phyloP scores from a whole-genome alignment of 1,140 invertebrate species.

The Hyphantria cunea region DNA sequence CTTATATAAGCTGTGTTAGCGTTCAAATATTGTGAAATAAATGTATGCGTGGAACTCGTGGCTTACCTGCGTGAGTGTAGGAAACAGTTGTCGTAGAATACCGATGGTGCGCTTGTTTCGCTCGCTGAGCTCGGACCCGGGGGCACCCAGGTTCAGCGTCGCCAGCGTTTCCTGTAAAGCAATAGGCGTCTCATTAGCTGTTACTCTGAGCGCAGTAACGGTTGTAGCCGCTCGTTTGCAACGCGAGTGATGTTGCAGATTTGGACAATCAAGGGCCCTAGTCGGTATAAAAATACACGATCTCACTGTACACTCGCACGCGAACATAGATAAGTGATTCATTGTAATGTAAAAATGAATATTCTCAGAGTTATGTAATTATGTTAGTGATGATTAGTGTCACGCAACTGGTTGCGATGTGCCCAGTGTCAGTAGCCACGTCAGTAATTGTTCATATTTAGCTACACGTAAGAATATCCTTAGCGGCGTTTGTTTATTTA shows the following conservation, averaged over 20 bases:
- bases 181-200: not conserved
- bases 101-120: conserved; percentile 89
- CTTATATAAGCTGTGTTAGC: not conserved
- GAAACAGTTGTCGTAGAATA: conserved; percentile 87
- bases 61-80: conserved; percentile 87
- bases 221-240: too few species aligned
- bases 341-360: conserved; percentile 5
- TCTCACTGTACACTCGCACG: not conserved
- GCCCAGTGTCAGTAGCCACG: conserved; percentile 1
- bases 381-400: conserved; percentile 31
- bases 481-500: too few species aligned
- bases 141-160: conserved; percentile 76
- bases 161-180: conserved; percentile 74
- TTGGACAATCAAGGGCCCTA: conserved; percentile 4
- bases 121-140: conserved; percentile 81
- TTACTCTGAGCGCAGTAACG: too few species aligned
- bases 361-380: conserved; percentile 36
- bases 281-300: conserved; percentile 2
- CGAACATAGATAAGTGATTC: not conserved
- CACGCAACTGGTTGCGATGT: conserved; percentile 23
- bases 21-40: not conserved
- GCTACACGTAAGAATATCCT: too few species aligned
- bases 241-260: too few species aligned
- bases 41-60: not conserved
- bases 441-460: too few species aligned